These are phyloP conservation scores for Pygmarrhopalites habei DNA, from an alignment of 1,140 invertebrate species.

Conservation along the genomic window DNA sequence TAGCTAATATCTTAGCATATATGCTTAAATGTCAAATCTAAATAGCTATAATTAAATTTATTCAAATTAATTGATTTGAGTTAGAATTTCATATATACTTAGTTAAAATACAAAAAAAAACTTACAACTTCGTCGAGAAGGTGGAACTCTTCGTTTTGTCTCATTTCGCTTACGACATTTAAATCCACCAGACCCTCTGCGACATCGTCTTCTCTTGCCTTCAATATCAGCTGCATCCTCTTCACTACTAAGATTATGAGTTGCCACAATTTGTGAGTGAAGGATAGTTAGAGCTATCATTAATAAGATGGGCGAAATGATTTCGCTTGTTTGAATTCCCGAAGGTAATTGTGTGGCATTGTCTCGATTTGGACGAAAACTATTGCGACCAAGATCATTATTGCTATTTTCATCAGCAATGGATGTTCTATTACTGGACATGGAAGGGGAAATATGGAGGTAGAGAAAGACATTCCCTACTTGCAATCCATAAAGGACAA, in stretches of 20 bases:
- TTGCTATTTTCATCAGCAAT: neutral
- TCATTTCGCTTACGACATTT: no score
- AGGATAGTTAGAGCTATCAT: conserved; percentile 75
- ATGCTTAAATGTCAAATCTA: no score
- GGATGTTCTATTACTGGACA: neutral
- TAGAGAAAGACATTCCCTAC: conserved; percentile 60
- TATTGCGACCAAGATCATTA: no score
- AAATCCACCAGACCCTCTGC: neutral
- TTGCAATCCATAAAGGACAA: conserved; percentile 69
- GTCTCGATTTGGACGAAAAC: neutral
- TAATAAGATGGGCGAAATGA: conserved; percentile 68
- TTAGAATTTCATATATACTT: no score
- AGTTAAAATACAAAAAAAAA: no score
- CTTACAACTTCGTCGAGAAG: conserved; percentile 14
- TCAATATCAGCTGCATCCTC: neutral
- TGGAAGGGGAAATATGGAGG: conserved; percentile 43
- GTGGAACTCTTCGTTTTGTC: neutral
- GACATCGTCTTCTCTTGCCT: conserved; percentile 8
- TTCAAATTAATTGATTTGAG: no score
- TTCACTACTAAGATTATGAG: conserved; percentile 12
- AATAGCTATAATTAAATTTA: no score
- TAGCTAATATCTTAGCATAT: no score
- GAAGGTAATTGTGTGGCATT: neutral
- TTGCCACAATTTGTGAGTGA: conserved; percentile 62
- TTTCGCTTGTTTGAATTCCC: conserved; percentile 48